Base-by-base conservation (phyloP, 2,888 invertebrate genomes). In the Noctua comes region DNA sequence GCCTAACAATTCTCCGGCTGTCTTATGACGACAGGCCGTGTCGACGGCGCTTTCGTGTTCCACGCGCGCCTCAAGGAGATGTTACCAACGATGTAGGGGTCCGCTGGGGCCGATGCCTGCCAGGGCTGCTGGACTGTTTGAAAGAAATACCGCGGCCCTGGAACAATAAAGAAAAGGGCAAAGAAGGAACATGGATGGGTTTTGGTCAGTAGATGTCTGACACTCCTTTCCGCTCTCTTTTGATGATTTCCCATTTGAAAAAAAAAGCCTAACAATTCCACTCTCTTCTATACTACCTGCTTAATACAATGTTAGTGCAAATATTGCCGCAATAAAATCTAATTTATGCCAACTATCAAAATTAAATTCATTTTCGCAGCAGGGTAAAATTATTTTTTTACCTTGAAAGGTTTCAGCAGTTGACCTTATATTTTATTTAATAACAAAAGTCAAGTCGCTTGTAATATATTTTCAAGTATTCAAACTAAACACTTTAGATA, bases 401-500 rank as follows among this genome's bases (percentile, higher is more conserved):
- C 64, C 64, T 64, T 36, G 64, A 8, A 1, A 10, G 11, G 36
- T 62, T 62, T 18, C 27, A 62, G 62, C 64, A 64, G 21, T 21
- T 68, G 78, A 68, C 59, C 48, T 68, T 78, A 31, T 5, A 31
- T 54, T 71, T 21, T 59, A 27, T 51, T 48, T 13, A 13, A 27
- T 62, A 21, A 24, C 2, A 66, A 70, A 70, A 40, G 57, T 10
- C 16, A 57, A 48, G 11, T 31, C 18, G 46, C 8, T 54, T 72
- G 13, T 57, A 54, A n/a, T 68, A 24, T 7, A 48, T 59, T 59
- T 66, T 54, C 43, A 73, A 24, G 11, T 27, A 48, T 70, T 40
- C 13, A 48, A 66, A 66, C 59, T 27, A 68, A 76, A 71, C 40
- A 51, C 31, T 77, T 83, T 79, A 73, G 21, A 71, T 74, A 48